Conservation (phyloP, 2,797 vertebrate genomes). For the Acanthornis magna region DNA sequence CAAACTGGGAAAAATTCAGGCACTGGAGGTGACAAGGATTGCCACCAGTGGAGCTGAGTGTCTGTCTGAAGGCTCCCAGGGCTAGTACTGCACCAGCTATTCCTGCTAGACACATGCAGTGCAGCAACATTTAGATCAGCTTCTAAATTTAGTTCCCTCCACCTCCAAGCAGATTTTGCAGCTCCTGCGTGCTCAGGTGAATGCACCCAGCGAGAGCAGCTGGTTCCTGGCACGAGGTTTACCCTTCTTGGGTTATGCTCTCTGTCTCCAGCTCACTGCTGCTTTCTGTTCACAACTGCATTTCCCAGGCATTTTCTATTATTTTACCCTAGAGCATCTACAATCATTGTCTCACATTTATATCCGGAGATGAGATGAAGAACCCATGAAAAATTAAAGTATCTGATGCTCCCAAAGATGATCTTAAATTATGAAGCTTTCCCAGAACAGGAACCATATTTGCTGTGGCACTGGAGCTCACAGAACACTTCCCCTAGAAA, state of each 20-base stretch:
- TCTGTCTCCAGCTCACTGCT: background rate
- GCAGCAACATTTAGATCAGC: background rate
- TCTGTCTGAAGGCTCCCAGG: background rate
- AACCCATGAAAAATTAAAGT: background rate
- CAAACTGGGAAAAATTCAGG: background rate
- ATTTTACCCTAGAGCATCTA: background rate
- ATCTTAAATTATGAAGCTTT: background rate
- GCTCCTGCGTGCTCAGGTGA: background rate
- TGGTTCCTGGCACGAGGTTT: background rate
- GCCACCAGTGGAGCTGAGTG: background rate
- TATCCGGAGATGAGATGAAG: background rate
- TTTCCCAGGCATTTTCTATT: background rate
- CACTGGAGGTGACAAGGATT: background rate
- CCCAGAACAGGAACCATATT: background rate
- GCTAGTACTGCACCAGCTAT: background rate
- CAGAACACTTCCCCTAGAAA: background rate
- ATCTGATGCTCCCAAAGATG: background rate
- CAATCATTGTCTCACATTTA: background rate
- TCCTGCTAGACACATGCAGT: background rate
- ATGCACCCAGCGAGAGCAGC: background rate
- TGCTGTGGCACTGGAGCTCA: background rate
- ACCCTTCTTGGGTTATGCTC: background rate
- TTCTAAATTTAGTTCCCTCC: background rate
- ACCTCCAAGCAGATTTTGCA: background rate
- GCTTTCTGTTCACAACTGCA: background rate